Evolutionary conservation across 2,113 vertebrate species (phyloP).

Genomic region (Progne subis): DNA sequence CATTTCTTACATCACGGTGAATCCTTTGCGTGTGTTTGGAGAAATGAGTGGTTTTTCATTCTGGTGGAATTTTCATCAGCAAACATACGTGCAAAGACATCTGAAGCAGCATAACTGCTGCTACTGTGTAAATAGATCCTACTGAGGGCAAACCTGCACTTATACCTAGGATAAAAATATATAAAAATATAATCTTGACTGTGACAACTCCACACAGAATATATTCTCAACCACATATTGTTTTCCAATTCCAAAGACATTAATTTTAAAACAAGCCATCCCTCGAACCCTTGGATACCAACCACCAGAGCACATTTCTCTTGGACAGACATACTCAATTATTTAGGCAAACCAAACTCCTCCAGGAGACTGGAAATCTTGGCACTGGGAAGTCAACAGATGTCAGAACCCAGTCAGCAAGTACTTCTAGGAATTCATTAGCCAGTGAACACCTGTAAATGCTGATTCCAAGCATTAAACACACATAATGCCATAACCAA

Average conservation of each 20-base stretch:
- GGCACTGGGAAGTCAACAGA: neutral
- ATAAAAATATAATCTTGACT: neutral
- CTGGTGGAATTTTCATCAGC: neutral
- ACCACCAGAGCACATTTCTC: neutral
- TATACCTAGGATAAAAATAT: neutral
- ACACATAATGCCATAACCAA: neutral
- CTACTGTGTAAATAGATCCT: neutral
- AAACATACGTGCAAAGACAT: neutral
- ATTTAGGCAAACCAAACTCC: neutral
- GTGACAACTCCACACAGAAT: neutral
- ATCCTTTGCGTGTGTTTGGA: neutral
- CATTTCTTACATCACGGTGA: neutral
- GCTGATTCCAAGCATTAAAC: neutral
- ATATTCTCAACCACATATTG: neutral
- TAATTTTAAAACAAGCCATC: neutral
- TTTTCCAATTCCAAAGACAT: neutral
- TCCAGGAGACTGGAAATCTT: neutral
- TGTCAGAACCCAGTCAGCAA: neutral
- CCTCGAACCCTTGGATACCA: neutral
- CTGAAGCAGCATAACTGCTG: neutral
- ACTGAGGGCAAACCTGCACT: neutral
- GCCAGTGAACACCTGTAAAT: neutral
- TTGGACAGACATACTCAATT: neutral
- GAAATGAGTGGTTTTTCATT: neutral
- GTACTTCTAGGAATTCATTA: neutral